Base-by-base conservation (phyloP, 2,113 vertebrate species). In the Pelvicachromis taeniatus region DNA sequence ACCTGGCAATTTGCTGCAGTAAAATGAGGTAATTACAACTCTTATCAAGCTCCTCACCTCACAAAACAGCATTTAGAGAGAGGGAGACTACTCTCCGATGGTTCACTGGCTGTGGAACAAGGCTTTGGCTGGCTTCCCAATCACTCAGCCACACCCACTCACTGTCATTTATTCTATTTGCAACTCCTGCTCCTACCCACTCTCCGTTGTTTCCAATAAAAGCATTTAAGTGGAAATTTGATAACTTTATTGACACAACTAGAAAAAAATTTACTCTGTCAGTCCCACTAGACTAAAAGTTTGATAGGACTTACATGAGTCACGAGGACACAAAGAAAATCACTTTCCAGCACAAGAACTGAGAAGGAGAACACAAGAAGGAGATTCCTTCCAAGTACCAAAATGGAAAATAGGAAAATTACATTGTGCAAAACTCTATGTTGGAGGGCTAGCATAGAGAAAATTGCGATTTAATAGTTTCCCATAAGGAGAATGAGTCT, bases 1-100 rank as follows among this genome's bases (percentile, higher is more conserved):
- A 92, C 85, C 85, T 91, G 86, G 90, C 93, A 93, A 92, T 95
- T 92, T 93, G 86, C 86, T 83, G 85, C 89, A 88, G 88, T 91
- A 90, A 93, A 95, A 94, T 80, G 42, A 87, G 83, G 93, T 94
- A 95, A 95, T 95, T 94, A 95, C 93, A 91, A 93, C 92, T 91
- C 89, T 91, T 94, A 91, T 93, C 94, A 84, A 90, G 81, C 89
- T 90, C 84, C 87, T 92, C 91, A 93, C 89, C 90, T 93, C 87
- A 90, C 92, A 93, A 93, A 93, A 92, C 90, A 92, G 87, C 78
- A 90, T 88, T 93, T 91, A 93, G 83, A 81, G 81, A 86, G 83
- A 91, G 84, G 78, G 81, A 86, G 85, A 82, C 89, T 75, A 80
- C 86, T 87, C 89, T 90, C 88, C 77, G 17, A 55, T 78, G 85